Evolutionary conservation across 2,797 vertebrate genomes (phyloP), one percentile per base, ranked within the genome.

Genomic region (Geotrypetes seraphini): DNA sequence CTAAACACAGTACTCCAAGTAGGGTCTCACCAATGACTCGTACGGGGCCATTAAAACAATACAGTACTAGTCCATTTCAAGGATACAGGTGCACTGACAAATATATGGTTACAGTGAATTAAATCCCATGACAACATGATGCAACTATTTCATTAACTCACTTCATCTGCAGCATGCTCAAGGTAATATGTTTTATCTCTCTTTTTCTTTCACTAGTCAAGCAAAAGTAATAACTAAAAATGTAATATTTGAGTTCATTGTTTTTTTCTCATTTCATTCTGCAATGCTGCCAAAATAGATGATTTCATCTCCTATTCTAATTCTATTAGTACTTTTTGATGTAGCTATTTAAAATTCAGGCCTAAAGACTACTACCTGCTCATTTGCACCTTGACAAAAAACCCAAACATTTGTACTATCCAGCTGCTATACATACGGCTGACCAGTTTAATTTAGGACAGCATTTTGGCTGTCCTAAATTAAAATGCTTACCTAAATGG

Each of bases 81-180:
- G 32, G 43, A 44, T 33, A 17, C 22, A 50, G 26, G 26, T 65
- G 33, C 28, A 19, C 18, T 9, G 29, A 42, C 10, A 15, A 33
- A 14, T 33, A 33, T 28, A 45, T 43, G 33, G 3, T 31, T 29
- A 37, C 16, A 50, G 19, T 17, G 55, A 43, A 9, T 16, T 22
- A 54, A 50, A 39, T 10, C 6, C 7, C 17, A 12, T 19, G 44
- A 28, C 23, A 36, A 13, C 15, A 31, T 43, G 38, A 58, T 38
- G 12, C 30, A 52, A 41, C 16, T 32, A n/a, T 33, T 45, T 37
- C 55, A 63, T 59, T 13, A 45, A 37, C n/a, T 45, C n/a, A n/a
- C n/a, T n/a, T n/a, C n/a, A n/a, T n/a, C n/a, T n/a, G n/a, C n/a
- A n/a, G 11, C n/a, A 22, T 26, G 47, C 15, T 22, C 9, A n/a